Base-by-base conservation (phyloP, 2,888 invertebrate genomes). In the Arctia plantaginis region DNA sequence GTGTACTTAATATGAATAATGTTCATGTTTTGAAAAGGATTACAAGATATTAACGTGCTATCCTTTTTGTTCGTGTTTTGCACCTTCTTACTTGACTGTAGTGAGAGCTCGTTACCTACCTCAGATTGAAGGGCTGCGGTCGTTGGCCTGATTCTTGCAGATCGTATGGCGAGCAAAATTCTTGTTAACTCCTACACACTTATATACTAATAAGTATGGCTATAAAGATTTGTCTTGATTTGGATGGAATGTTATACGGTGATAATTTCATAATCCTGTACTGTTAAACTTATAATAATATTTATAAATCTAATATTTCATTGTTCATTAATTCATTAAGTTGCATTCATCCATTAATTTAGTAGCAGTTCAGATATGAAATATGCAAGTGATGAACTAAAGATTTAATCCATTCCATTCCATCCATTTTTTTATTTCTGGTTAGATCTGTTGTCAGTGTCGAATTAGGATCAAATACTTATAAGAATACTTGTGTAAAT, bases 111-210 rank as follows among this genome's bases (percentile, higher is more conserved):
- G 93, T 94, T 95, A 94, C 91, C 90, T 89, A 94, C 91, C 90
- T 89, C 87, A 90, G 93, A 94, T 93, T 94, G 94, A 94, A 94
- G 93, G 89, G 86, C 89, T 89, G 91, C 93, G 94, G 94, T 94
- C 94, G 92, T 88, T 89, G 94, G 88, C 91, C 91, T 87, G 86
- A 86, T 87, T 89, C 88, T 86, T 85, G 88, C 88, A 83, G 89
- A 89, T 90, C 90, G 88, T 86, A 86, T 85, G 82, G 84, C 84
- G 86, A 88, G 87, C 87, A 88, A 86, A 79, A 72, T 78, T 80
- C 82, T 83, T 77, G 73, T 77, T 69, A 77, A 80, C 80, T 79
- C 81, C 82, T 83, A 69, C 69, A 76, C 77, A 78, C 81, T 77
- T 82, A 80, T 72, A 73, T 85, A 77, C 82, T 74, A 51, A n/a